These are phyloP conservation scores for Catamblyrhynchus diadema DNA, from an alignment of 2,797 vertebrate genomes.

Conservation along the genomic window DNA sequence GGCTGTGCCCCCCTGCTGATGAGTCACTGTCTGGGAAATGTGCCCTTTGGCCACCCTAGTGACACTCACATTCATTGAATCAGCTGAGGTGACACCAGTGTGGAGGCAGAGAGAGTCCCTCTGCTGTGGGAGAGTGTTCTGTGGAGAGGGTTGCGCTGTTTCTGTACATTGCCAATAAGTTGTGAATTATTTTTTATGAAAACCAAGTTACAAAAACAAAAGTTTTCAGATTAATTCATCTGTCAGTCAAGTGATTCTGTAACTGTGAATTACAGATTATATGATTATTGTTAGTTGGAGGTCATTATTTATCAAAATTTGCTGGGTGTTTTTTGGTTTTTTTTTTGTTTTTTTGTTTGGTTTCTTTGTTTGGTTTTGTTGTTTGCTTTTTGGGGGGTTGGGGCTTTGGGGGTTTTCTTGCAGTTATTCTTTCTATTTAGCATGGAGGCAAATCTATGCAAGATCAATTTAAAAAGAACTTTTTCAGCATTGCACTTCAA, in stretches of 20 bases:
- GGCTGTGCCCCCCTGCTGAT: neutral
- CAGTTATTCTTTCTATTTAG: neutral
- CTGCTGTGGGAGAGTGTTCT: neutral
- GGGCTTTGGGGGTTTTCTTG: fast-evolving
- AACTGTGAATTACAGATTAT: neutral
- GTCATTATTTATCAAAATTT: neutral
- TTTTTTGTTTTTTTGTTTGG: too few species aligned
- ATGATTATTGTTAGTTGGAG: neutral
- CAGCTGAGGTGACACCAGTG: fast-evolving
- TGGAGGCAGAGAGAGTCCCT: neutral
- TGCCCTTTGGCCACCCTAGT: neutral
- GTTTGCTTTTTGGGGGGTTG: neutral
- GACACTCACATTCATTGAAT: fast-evolving
- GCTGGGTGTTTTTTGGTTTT: neutral
- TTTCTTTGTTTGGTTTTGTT: neutral
- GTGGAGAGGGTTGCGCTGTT: neutral
- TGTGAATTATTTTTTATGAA: neutral
- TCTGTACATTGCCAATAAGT: fast-evolving
- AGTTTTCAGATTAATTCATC: neutral
- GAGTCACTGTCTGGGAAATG: neutral
- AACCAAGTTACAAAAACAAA: neutral
- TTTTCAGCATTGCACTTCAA: neutral
- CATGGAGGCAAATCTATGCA: neutral
- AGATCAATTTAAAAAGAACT: neutral
- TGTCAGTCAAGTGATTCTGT: neutral